Conservation (phyloP, 2,888 invertebrate species). For the Cataglyphis cursor region DNA sequence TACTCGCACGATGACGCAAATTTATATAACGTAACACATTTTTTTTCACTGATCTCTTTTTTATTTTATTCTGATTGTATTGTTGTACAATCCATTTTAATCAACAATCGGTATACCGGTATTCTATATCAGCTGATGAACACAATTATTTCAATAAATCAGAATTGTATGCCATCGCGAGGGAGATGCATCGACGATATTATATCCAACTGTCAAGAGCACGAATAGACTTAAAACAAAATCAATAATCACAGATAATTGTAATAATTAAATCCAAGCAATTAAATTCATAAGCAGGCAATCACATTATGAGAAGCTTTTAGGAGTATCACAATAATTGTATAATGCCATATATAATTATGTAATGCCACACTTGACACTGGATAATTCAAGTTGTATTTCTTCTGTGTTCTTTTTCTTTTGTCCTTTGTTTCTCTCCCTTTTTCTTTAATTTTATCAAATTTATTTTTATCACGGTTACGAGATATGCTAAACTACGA, state of each 20-base stretch:
- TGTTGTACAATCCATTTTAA: constrained; percentile 6
- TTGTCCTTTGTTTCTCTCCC: neutral
- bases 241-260: constrained; percentile 12
- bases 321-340: neutral
- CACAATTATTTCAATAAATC: constrained; percentile 34
- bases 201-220: neutral
- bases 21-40: neutral
- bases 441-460: constrained; percentile 1
- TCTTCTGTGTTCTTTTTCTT: neutral
- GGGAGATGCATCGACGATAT: neutral
- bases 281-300: neutral
- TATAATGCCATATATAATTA: constrained; percentile 4
- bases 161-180: neutral
- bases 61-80: neutral
- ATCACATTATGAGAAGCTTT: neutral
- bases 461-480: constrained; percentile 27
- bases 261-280: constrained; percentile 19
- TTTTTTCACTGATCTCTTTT: neutral
- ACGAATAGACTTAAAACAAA: neutral
- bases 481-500: neutral
- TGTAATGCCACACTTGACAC: neutral
- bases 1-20: neutral
- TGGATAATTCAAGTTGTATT: neutral
- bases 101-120: neutral
- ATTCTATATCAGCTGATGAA: neutral